phyloP scores from a whole-genome alignment of 2,113 vertebrate genomes.

The Astur gentilis region DNA sequence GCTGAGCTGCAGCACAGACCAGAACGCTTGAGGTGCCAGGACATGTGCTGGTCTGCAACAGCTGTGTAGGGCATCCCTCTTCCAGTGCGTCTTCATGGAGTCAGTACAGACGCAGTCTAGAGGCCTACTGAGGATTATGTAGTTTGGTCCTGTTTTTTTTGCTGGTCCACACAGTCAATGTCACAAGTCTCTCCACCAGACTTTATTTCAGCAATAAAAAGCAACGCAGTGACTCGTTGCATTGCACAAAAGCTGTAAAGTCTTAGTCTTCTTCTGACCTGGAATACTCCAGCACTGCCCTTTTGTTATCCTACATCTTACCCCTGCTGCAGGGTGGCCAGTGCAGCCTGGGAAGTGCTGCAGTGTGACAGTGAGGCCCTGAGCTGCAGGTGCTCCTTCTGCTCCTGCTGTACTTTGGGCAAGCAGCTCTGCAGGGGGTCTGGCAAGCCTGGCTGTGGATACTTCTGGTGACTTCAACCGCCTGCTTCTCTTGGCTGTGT shows the following conservation, averaged over 20 bases:
- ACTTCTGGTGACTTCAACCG: rapidly evolving
- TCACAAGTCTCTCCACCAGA: neutral
- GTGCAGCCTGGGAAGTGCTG: neutral
- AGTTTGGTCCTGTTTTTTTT: neutral
- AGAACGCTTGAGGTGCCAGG: neutral
- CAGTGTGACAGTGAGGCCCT: neutral
- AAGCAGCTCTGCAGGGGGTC: no score
- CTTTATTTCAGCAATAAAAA: neutral
- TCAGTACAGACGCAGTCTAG: neutral
- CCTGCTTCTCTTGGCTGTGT: no score
- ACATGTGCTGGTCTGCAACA: neutral
- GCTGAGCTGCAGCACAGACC: neutral
- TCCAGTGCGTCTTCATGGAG: neutral
- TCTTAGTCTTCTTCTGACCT: neutral
- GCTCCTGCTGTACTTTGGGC: rapidly evolving
- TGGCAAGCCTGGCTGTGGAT: no score
- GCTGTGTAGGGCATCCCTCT: neutral
- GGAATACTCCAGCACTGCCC: neutral
- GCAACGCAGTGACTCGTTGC: rapidly evolving
- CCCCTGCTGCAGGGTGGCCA: neutral
- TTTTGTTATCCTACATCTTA: neutral
- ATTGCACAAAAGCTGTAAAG: neutral
- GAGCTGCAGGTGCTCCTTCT: neutral
- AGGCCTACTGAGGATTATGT: neutral
- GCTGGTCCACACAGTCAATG: neutral